Base-by-base conservation (phyloP, 2,888 invertebrate species). In the Caenorhabditis panamensis region DNA sequence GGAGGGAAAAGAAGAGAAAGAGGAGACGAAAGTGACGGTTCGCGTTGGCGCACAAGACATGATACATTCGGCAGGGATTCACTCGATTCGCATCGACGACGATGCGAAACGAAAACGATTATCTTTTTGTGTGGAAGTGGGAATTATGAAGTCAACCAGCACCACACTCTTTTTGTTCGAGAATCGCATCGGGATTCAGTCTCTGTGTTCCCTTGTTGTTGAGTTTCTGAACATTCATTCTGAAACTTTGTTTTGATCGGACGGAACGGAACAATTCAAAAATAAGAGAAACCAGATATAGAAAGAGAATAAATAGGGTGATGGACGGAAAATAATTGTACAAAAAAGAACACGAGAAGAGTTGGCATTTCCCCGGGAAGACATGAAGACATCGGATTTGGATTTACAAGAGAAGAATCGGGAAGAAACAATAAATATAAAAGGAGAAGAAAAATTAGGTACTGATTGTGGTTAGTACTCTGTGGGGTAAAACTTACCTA, bases 91-190 rank as follows among this genome's bases (percentile, higher is more conserved):
- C 44, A 64, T 63, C 53, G 61, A 61, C 31, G 49, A 3, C 20
- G 47, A 61, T 51, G 75, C 75, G 75, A 66, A 67, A 44, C 75
- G 53, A 64, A 67, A 75, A 66, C 66, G 75, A 67, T 75, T 75
- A 64, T 73, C 56, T 63, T 18, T 56, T 56, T 8, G 31, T 36
- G 18, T 13, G 31, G 54, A 36, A 49, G 54, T 28, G 49, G 41
- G 28, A 26, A 51, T 53, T 37, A 37, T 47, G 31, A 31, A 4
- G 9, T 31, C 31, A 31, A 31, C 4, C 4, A 31, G 5, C 9
- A 6, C 9, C 9, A 6, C 31, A 9, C 9, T 31, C 5, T 31
- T 4, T 31, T 31, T 31, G 31, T 4, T 31, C 31, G 31, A 31
- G 31, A 31, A 31, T 9, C n/a, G n/a, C n/a, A n/a, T n/a, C n/a